A percentile compares a stretch with the other conserved stretches of the same genome.
These are phyloP conservation scores for Taxidea taxus DNA, from an alignment of 2,113 vertebrate genomes.

Conservation along the genomic window DNA sequence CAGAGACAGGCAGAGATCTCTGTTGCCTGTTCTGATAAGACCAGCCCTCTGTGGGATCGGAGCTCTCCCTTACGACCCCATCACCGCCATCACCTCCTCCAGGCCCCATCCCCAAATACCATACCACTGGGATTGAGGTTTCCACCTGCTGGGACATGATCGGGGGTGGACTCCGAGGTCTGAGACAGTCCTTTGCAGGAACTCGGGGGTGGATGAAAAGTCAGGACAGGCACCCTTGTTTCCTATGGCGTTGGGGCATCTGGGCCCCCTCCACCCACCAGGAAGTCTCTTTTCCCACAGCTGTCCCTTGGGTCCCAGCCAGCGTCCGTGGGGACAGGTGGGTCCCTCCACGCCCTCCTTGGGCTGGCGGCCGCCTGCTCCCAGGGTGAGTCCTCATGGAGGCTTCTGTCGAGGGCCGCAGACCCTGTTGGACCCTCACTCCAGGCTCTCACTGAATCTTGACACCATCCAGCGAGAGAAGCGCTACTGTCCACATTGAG, in stretches of 20 bases:
- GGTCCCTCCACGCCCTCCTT: too few relatives aligned
- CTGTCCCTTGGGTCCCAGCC: fast-evolving
- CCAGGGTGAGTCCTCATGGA: fast-evolving
- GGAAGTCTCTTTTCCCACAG: fast-evolving
- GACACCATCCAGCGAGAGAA: too few relatives aligned
- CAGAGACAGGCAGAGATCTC: neutral
- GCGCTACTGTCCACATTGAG: fast-evolving
- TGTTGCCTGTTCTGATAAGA: neutral
- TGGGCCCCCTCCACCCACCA: fast-evolving
- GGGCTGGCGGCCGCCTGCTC: neutral
- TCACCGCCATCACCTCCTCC: neutral
- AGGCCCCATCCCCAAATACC: neutral
- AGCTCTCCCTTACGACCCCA: fast-evolving
- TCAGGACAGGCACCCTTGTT: fast-evolving
- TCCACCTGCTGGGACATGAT: too few relatives aligned
- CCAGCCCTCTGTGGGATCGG: neutral
- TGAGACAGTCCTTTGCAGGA: neutral
- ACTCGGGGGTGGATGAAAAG: neutral
- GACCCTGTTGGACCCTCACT: fast-evolving
- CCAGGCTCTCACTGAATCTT: fast-evolving
- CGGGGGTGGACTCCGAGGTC: fast-evolving
- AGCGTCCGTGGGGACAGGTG: fast-evolving
- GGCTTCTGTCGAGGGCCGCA: fast-evolving
- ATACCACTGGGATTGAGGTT: neutral
- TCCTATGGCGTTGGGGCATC: fast-evolving